Evolutionary conservation across 1,140 invertebrate genomes (phyloP).

Genomic region (Drosophila sproati): DNA sequence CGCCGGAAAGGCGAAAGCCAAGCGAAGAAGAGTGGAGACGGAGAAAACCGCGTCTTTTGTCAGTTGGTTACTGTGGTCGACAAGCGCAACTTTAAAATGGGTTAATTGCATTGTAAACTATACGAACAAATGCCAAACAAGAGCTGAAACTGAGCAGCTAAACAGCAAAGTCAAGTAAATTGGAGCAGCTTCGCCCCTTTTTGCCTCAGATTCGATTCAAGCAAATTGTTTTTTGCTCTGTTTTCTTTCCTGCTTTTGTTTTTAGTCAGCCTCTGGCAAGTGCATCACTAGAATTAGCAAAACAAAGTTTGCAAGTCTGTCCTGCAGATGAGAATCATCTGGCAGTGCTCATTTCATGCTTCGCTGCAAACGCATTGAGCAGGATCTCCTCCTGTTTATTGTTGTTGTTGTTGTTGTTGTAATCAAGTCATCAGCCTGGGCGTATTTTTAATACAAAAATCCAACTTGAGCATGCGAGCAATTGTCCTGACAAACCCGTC

Average conservation of each 20-base stretch:
- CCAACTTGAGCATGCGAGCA: too few relatives aligned
- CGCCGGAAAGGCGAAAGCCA: conserved; percentile 19
- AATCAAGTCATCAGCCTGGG: background rate
- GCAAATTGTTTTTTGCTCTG: background rate
- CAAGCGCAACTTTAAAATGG: conserved; percentile 77
- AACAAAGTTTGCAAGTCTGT: conserved; percentile 18
- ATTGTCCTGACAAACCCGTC: too few relatives aligned
- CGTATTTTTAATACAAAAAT: too few relatives aligned
- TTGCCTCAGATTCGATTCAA: conserved; percentile 18
- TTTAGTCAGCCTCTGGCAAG: conserved; percentile 22
- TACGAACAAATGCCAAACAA: conserved; percentile 76
- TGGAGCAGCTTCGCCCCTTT: conserved; percentile 12
- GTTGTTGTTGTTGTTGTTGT: background rate
- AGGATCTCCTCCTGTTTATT: background rate
- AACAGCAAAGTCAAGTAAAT: conserved; percentile 25
- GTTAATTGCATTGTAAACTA: conserved; percentile 83
- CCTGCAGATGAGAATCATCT: conserved; percentile 1
- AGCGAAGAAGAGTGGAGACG: background rate
- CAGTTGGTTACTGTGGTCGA: conserved; percentile 50
- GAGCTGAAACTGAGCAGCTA: conserved; percentile 44
- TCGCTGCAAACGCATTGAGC: conserved; percentile 15
- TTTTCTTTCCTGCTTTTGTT: background rate
- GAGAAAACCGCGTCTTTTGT: conserved; percentile 64
- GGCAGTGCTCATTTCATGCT: conserved; percentile 42
- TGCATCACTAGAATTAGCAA: conserved; percentile 59